These are phyloP conservation scores for Drosophila insularis DNA, from an alignment of 1,140 invertebrate genomes.

Conservation along the genomic window DNA sequence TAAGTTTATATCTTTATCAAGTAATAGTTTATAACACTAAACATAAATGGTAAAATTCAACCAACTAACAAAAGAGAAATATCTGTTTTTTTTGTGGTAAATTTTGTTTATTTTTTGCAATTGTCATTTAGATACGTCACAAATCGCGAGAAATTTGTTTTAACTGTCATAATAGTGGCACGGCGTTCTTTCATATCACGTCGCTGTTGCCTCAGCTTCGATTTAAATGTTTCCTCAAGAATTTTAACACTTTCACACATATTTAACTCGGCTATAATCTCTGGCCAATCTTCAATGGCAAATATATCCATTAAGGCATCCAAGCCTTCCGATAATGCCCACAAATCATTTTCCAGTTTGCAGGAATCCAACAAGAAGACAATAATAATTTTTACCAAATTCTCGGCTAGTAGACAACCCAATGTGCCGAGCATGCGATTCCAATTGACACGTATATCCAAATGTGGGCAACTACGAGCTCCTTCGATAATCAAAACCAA, in stretches of 20 bases:
- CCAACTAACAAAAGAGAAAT: neutral
- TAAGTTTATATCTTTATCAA: neutral
- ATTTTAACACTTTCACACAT: slow-evolving; percentile 85
- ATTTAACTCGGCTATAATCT: slow-evolving; percentile 85
- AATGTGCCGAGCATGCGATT: slow-evolving; percentile 87
- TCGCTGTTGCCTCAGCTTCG: slow-evolving; percentile 86
- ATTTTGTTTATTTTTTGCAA: slow-evolving; percentile 47
- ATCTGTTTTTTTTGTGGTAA: neutral
- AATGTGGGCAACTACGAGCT: slow-evolving; percentile 84
- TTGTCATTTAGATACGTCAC: slow-evolving; percentile 85
- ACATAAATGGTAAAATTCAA: no score
- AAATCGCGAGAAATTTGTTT: slow-evolving; percentile 87
- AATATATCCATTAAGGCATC: slow-evolving; percentile 91
- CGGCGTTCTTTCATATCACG: slow-evolving; percentile 86
- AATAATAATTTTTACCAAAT: slow-evolving; percentile 75
- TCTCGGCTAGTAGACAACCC: slow-evolving; percentile 72
- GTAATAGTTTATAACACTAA: no score
- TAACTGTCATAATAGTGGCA: slow-evolving; percentile 87
- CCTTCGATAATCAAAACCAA: slow-evolving; percentile 85
- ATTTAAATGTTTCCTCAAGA: slow-evolving; percentile 86
- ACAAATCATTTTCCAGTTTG: slow-evolving; percentile 83
- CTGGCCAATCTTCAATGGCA: slow-evolving; percentile 89
- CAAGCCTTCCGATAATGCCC: slow-evolving; percentile 88
- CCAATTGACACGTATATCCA: slow-evolving; percentile 87
- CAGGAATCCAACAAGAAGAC: slow-evolving; percentile 52